Evolutionary conservation across 2,888 invertebrate species (phyloP), one percentile per base, ranked within the genome.

Genomic region (Drosophila longiperda): DNA sequence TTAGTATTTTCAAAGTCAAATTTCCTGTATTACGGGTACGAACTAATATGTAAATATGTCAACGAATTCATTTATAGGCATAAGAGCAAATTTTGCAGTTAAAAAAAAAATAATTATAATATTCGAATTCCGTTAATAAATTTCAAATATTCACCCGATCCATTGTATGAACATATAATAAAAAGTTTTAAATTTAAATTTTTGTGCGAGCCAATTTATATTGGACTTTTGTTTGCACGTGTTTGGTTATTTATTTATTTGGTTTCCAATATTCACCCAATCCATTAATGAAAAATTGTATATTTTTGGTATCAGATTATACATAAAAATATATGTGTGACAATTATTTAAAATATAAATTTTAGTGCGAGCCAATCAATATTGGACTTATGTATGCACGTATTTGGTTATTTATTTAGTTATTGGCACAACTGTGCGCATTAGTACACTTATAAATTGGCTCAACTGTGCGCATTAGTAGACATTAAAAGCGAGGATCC

Each of bases 381-480:
- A 38, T 26, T 54, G 36, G 54, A 15, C 23, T 23, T 50, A 34
- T 23, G 63, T 58, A 54, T 61, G 45, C 60, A 53, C 61, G 75
- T 48, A 64, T 72, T 45, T 45, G 67, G 70, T 74, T 71, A 80
- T 72, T 75, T 45, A 23, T 48, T 66, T 73, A 71, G 70, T 74
- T 71, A 80, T 73, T 78, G 67, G 69, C 67, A 61, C 60, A 68
- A 71, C 59, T 86, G 77, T 70, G 80, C 66, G 71, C 69, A 65
- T 34, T 63, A 66, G 55, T 69, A 69, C 54, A 77, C 67, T 29
- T 29, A 29, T 5, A 29, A 29, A 29, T 29, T 29, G 29, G 29
- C 29, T 29, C 29, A 29, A 29, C 57, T 84, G 75, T 67, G 80
- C 66, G 71, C 71, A 65, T 34, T 63, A 66, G 55, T 69, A 71